Conservation (phyloP, 2,113 vertebrate genomes). For the Strigops habroptila region DNA sequence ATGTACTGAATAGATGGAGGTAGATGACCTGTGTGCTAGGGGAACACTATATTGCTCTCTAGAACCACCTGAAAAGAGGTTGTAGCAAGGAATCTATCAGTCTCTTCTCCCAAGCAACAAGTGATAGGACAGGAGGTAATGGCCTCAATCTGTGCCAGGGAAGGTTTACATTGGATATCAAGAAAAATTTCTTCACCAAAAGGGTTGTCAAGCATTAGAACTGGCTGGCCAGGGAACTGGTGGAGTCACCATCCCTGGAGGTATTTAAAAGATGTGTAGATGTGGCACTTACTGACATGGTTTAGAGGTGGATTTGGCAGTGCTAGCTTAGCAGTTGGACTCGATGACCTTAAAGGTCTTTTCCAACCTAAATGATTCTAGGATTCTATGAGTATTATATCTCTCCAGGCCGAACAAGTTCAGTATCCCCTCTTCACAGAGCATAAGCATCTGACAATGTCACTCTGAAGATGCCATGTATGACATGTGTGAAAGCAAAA, state of each 20-base stretch:
- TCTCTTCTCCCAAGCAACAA: background rate
- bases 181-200: background rate
- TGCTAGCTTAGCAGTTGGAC: background rate
- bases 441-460: background rate
- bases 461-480: background rate
- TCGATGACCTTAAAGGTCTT: fast-evolving
- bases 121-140: background rate
- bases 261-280: background rate
- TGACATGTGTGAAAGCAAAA: background rate
- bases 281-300: background rate
- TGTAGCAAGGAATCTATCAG: fast-evolving
- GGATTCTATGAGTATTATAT: background rate
- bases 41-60: background rate
- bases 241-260: background rate
- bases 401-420: background rate
- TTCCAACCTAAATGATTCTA: background rate
- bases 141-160: fast-evolving
- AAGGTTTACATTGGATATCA: background rate
- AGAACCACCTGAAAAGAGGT: background rate
- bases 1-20: background rate
- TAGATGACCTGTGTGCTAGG: background rate
- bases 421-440: background rate
- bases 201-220: background rate
- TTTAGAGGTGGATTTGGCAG: background rate
- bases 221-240: background rate